Evolutionary conservation across 1,140 invertebrate species (phyloP).

Genomic region (Leptoteleia sp.): DNA sequence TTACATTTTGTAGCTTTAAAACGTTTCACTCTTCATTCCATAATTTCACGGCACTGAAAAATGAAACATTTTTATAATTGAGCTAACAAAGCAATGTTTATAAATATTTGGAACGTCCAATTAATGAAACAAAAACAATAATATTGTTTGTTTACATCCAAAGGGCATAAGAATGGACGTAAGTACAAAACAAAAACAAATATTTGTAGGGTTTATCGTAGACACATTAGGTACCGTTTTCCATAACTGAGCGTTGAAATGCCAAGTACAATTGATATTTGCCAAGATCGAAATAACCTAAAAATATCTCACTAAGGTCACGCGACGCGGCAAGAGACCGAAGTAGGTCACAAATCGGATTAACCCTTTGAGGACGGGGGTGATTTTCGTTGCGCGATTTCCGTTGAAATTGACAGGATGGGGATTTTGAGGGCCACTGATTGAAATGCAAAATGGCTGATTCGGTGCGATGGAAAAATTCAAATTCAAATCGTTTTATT

Average conservation of each 20-base stretch:
- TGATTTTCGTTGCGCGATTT: constrained; percentile 17
- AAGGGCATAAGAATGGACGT: no score
- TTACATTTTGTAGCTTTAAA: no score
- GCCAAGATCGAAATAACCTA: constrained; percentile 6
- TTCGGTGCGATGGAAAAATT: no score
- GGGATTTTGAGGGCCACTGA: constrained; percentile 1
- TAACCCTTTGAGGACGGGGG: constrained; percentile 14
- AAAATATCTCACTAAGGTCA: constrained; percentile 19
- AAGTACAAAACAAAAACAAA: no score
- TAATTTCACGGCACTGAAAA: no score
- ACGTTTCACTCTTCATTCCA: no score
- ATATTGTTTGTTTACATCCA: no score
- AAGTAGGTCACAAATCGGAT: constrained; percentile 39
- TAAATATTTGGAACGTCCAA: no score
- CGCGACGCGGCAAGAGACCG: background rate
- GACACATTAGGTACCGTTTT: background rate
- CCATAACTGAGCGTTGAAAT: constrained; percentile 12
- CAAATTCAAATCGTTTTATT: no score
- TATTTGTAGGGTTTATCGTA: constrained; percentile 10
- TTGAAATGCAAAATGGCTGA: constrained; percentile 15
- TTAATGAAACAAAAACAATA: no score
- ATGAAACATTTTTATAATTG: no score
- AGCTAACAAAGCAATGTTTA: no score
- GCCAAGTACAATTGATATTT: constrained; percentile 2
- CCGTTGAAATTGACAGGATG: constrained; percentile 1